A percentile compares a stretch with the other conserved stretches of the same genome.
Conservation (phyloP, 2,888 invertebrate genomes). For the Stenoptilia bipunctidactyla region DNA sequence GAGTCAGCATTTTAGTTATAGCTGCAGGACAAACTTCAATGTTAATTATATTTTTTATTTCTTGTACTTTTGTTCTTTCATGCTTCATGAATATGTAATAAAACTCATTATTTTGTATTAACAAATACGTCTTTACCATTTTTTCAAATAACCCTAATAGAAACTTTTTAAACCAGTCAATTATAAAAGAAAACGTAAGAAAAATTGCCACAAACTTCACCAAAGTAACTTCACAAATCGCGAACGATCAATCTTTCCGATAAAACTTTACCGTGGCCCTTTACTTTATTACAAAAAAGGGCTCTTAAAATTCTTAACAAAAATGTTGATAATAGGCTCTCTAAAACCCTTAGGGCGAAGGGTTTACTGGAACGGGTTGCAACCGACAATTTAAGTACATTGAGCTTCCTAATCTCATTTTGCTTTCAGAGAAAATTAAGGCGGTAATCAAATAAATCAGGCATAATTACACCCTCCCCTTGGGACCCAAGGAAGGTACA, state of each 20-base stretch:
- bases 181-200: neutral
- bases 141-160: neutral
- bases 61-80: too few species aligned
- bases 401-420: slow-evolving; percentile 24
- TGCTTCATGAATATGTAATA: too few species aligned
- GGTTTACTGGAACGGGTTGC: neutral
- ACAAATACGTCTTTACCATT: neutral
- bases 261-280: neutral
- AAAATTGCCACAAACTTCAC: neutral
- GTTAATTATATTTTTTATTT: too few species aligned
- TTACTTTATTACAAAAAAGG: neutral
- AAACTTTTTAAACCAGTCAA: neutral
- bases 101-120: too few species aligned
- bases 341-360: neutral
- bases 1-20: too few species aligned
- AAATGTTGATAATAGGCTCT: slow-evolving; percentile 1
- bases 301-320: slow-evolving; percentile 1
- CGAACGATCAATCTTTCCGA: neutral
- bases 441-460: slow-evolving; percentile 43
- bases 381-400: slow-evolving; percentile 5
- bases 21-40: too few species aligned
- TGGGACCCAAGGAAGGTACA: slow-evolving; percentile 18
- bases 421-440: slow-evolving; percentile 31
- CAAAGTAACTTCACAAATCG: slow-evolving; percentile 1
- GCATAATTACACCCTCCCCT: slow-evolving; percentile 29